Evolutionary conservation across 2,888 invertebrate genomes (phyloP).

Genomic region (Clunio marinus): DNA sequence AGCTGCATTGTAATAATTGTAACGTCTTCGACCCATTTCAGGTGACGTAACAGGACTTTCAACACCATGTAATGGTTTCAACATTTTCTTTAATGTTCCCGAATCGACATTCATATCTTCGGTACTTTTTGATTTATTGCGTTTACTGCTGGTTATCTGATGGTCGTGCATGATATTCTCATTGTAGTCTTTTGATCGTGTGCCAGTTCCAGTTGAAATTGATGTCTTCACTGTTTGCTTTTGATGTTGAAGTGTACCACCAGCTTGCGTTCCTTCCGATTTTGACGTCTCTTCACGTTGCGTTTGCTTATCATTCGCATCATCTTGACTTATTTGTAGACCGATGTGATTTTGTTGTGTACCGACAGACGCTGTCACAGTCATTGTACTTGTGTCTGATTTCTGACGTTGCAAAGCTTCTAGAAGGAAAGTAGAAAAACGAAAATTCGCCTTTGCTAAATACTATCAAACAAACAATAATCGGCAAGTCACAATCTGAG

Average conservation of each 20-base stretch:
- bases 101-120: conserved; percentile 79
- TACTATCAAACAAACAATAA: not conserved
- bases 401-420: conserved; percentile 61
- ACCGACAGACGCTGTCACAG: conserved; percentile 59
- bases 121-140: conserved; percentile 83
- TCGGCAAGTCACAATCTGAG: conserved; percentile 11
- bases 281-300: conserved; percentile 59
- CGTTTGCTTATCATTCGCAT: conserved; percentile 41
- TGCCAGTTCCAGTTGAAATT: conserved; percentile 60
- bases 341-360: conserved; percentile 69
- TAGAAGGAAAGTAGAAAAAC: conserved; percentile 42
- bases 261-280: conserved; percentile 80
- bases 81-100: conserved; percentile 85
- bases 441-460: no score
- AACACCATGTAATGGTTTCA: conserved; percentile 87
- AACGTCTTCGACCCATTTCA: conserved; percentile 79
- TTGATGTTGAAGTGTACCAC: conserved; percentile 61
- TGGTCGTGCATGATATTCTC: conserved; percentile 60
- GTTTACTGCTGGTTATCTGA: conserved; percentile 69
- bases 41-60: conserved; percentile 88
- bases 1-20: conserved; percentile 59
- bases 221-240: conserved; percentile 56
- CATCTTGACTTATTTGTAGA: conserved; percentile 50
- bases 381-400: conserved; percentile 66
- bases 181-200: conserved; percentile 62